Evolutionary conservation across 2,113 vertebrate species (phyloP), one percentile per base, ranked within the genome.

Genomic region (Crocuta crocuta): DNA sequence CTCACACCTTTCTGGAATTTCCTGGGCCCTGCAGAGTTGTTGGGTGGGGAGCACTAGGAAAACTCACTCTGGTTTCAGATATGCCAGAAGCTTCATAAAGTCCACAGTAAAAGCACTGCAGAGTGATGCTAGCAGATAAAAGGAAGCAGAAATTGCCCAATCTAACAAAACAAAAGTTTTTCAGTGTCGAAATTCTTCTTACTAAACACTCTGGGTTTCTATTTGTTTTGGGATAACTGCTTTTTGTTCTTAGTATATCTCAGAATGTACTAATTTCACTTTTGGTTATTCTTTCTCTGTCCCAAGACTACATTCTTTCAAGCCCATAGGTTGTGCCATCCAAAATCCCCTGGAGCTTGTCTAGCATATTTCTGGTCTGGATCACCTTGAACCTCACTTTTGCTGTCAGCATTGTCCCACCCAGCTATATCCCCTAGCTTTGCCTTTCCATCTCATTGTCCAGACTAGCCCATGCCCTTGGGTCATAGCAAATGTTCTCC

Each of bases 141-240:
- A 84, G 5, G 43, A 89, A 89, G 53, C 48, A 80, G 50, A 92
- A 24, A 35, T 26, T 63, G 45, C 63, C n/a, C 23, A 5, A 19
- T 43, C 61, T 23, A 33, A 61, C 58, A 63, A 76, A 82, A 7
- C 17, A 12, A 15, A 55, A 53, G 13, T 26, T 85, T 85, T 55
- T 85, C 39, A 82, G 58, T 61, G 63, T 61, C 61, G 21, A 23
- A 21, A 26, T 88, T 91, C 87, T 95, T 85, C 35, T 97, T 74
- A 45, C 10, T 33, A 88, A 87, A 91, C n/a, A 83, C 1, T 94
- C 70, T 53, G 12, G 31, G 48, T 73, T 89, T 89, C 28, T 86
- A 66, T 66, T 80, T 80, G 28, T 17, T 81, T 91, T 35, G 45
- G 10, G 45, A 33, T 65, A 80, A 35, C 28, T 35, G 5, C 3